A percentile compares a stretch with the other conserved stretches of the same genome.
phyloP scores from a whole-genome alignment of 2,888 invertebrate species.

The Tanytarsus gracilentus region DNA sequence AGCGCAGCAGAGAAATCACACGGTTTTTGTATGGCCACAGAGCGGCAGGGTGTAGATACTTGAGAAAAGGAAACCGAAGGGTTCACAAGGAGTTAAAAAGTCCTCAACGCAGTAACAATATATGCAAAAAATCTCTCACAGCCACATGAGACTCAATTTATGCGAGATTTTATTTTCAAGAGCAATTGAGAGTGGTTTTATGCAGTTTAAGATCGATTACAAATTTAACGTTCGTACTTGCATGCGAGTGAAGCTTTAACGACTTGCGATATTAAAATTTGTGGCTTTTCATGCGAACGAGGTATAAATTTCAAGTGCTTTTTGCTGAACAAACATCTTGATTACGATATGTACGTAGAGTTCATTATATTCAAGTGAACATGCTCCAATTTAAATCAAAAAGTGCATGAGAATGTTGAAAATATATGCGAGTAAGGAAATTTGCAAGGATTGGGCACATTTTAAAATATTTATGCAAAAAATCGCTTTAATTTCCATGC shows the following conservation, averaged over 20 bases:
- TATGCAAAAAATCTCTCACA: background rate
- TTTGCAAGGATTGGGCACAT: too few relatives aligned
- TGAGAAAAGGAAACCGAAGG: background rate
- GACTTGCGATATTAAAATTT: background rate
- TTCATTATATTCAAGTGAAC: constrained; percentile 3
- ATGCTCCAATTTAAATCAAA: background rate
- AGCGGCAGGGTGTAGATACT: constrained; percentile 22
- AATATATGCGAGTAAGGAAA: too few relatives aligned
- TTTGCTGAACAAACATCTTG: constrained; percentile 22
- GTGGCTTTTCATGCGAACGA: constrained; percentile 12
- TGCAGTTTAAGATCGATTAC: constrained; percentile 27
- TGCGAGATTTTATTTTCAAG: constrained; percentile 23
- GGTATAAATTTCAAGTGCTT: constrained; percentile 27
- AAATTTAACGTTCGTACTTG: background rate
- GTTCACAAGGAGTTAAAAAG: constrained; percentile 4
- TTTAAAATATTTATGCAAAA: too few relatives aligned
- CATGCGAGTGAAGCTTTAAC: background rate
- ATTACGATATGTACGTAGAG: constrained; percentile 17
- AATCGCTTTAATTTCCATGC: too few relatives aligned
- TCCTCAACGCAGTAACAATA: constrained; percentile 4
- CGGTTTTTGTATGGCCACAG: constrained; percentile 43
- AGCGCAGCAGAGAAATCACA: constrained; percentile 35
- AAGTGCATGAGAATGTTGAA: too few relatives aligned
- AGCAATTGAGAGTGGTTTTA: constrained; percentile 2
- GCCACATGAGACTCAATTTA: background rate